Conservation (phyloP, 2,113 vertebrate species). For the Vidua macroura region DNA sequence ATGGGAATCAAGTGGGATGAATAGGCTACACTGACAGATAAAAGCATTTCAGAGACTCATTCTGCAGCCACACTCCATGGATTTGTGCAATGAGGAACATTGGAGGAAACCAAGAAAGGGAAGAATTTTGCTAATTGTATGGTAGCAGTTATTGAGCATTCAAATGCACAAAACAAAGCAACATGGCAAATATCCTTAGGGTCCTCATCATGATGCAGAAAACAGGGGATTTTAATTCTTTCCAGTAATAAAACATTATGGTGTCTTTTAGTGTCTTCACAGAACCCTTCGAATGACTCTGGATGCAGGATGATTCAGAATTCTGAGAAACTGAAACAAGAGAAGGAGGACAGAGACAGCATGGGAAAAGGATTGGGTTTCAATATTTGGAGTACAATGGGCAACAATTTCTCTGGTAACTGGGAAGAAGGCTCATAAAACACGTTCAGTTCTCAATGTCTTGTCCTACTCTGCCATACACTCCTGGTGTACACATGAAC, state of each 20-base stretch:
- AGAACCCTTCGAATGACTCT: background rate
- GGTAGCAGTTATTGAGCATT: background rate
- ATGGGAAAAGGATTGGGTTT: background rate
- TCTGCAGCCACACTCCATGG: background rate
- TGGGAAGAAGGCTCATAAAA: background rate
- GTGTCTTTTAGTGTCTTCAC: background rate
- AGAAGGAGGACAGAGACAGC: background rate
- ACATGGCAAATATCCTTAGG: background rate
- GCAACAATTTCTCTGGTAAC: background rate
- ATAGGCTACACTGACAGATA: background rate
- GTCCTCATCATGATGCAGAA: background rate
- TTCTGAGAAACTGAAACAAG: background rate
- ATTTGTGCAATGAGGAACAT: background rate
- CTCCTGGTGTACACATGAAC: fast-evolving
- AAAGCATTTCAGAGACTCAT: background rate
- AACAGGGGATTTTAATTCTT: background rate
- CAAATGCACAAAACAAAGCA: background rate
- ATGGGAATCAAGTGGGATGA: background rate
- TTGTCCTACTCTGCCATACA: background rate
- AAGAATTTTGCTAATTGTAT: background rate
- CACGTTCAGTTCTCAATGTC: background rate
- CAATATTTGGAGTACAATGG: background rate
- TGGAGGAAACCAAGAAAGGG: background rate
- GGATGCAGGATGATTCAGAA: background rate
- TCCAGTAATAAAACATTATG: background rate